Evolutionary conservation across 2,797 vertebrate genomes (phyloP).

Genomic region (Octomys mimax): DNA sequence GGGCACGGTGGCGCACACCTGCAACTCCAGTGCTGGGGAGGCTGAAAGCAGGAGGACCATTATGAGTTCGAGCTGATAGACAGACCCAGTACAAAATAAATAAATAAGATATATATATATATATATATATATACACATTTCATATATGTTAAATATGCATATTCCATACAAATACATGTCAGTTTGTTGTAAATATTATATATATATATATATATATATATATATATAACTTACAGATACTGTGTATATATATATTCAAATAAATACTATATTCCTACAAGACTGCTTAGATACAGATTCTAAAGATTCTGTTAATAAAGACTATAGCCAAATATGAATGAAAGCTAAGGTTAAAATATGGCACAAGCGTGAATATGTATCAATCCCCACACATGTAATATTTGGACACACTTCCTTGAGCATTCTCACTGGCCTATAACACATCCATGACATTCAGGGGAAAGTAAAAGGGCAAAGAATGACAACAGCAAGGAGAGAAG

Average conservation of each 20-base stretch:
- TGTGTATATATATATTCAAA: neutral
- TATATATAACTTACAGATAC: too few species aligned
- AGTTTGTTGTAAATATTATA: too few species aligned
- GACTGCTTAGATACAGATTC: neutral
- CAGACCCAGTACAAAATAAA: too few species aligned
- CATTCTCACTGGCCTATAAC: neutral
- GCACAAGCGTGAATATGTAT: neutral
- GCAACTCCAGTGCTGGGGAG: too few species aligned
- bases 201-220: neutral
- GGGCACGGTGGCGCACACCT: too few species aligned
- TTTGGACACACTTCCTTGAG: constrained; percentile 31
- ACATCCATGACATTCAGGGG: neutral
- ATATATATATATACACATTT: too few species aligned
- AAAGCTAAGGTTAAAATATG: neutral
- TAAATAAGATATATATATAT: too few species aligned
- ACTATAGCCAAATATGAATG: neutral
- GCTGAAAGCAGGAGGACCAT: too few species aligned
- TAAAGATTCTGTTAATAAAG: neutral
- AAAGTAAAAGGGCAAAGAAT: neutral
- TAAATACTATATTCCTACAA: neutral
- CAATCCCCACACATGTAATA: neutral
- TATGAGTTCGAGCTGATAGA: too few species aligned
- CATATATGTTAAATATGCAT: neutral
- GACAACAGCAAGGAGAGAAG: neutral
- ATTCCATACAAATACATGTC: neutral